These are phyloP conservation scores for Leptonema lineaticorne DNA, from an alignment of 1,140 invertebrate genomes.

Conservation along the genomic window DNA sequence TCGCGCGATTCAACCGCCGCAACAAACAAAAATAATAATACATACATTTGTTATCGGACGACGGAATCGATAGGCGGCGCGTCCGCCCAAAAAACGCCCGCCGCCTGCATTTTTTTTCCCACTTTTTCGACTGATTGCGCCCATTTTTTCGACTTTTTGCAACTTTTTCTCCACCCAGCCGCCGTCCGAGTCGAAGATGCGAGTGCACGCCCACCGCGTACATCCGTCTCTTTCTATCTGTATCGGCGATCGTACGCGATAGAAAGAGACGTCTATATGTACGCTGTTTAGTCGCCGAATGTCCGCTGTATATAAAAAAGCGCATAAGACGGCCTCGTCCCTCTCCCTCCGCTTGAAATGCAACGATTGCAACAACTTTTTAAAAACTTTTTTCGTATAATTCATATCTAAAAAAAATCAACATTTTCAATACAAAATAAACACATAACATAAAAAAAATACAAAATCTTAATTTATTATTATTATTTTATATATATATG, in stretches of 20 bases:
- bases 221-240: constrained; percentile 23
- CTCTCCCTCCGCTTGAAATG: too few relatives aligned
- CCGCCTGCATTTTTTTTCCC: constrained; percentile 37
- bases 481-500: too few relatives aligned
- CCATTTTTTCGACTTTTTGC: constrained; percentile 42
- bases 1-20: neutral
- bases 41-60: neutral
- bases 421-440: too few relatives aligned
- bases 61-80: neutral
- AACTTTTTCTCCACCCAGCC: constrained; percentile 40
- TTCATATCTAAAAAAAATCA: too few relatives aligned
- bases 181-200: constrained; percentile 19
- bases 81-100: constrained; percentile 18
- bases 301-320: neutral
- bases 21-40: neutral
- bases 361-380: neutral
- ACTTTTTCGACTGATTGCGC: constrained; percentile 40
- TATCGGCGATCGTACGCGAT: constrained; percentile 3
- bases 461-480: too few relatives aligned
- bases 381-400: too few relatives aligned
- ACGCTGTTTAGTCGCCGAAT: neutral
- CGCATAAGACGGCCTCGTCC: neutral
- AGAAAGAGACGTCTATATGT: constrained; percentile 25
- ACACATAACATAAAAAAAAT: too few relatives aligned
- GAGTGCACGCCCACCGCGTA: constrained; percentile 31